These are phyloP conservation scores for Sus scrofa DNA, from an alignment of 2,113 vertebrate genomes.

Conservation along the genomic window T2T-Sscrofa CM000822.6:58615001-58615500, in stretches of 20 bases:
- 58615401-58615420: constrained; percentile 10
- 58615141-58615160: not conserved
- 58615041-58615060: not conserved
- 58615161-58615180: not conserved
- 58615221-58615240: not conserved
- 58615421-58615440: not conserved
- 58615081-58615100: not conserved
- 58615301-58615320: constrained; percentile 19
- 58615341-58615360: not conserved
- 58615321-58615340: not conserved
- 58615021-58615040: not conserved
- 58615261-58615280: not conserved
- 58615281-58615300: not conserved
- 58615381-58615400: not conserved
- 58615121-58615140: not conserved
- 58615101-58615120: not conserved
- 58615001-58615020: not conserved
- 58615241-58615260: not conserved
- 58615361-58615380: not conserved
- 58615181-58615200: constrained; percentile 15
- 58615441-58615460: constrained; percentile 20
- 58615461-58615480: constrained; percentile 13
- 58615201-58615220: not conserved
- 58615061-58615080: not conserved
- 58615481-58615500: constrained; percentile 33